Base-by-base conservation (phyloP, 2,797 vertebrate genomes). In the Sebastes cheni region DNA sequence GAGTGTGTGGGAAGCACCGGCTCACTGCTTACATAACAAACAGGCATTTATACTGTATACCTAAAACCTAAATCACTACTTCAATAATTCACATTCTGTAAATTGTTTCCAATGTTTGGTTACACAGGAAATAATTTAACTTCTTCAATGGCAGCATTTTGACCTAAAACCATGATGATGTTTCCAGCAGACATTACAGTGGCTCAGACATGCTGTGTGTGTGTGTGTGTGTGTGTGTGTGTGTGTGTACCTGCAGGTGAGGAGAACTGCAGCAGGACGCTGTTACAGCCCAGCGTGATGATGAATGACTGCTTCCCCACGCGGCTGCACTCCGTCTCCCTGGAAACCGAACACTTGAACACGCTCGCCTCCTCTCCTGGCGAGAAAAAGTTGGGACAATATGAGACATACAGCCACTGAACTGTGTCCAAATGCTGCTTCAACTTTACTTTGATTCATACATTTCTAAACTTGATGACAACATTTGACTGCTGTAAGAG, bases 281-380 rank as follows among this genome's bases (percentile, higher is more conserved):
- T 99, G 94, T 97, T 98, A 89, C 97, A 98, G 81, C 98, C 98
- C 92, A 98, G 93, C 0, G 98, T 99, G 94, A 99, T 94, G 94
- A 99, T 99, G 94, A 99, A 99, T 22, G 97, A 98, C 94, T 99
- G 98, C 80, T 99, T 99, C 80, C 98, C 98, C 82, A 99, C 98
- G 0, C 98, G 97, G 90, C 97, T 98, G 94, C 98, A 99, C 93
- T 99, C 97, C 0, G 98, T 99, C 67, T 99, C 98, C 13, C 96
- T 92, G 58, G 96, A 97, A 91, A 99, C 94, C 0, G 97, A 97
- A 93, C 98, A 99, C 86, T 98, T 99, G 91, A 99, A 99, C 69
- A 99, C 97, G 58, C 97, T 98, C 0, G 97, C 95, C 7, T 98
- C 97, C 81, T 99, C 98, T 89, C 96, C 97, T 98, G 91, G 8